Evolutionary conservation across 1,140 invertebrate species (phyloP).

Genomic region (Cydia splendana): DNA sequence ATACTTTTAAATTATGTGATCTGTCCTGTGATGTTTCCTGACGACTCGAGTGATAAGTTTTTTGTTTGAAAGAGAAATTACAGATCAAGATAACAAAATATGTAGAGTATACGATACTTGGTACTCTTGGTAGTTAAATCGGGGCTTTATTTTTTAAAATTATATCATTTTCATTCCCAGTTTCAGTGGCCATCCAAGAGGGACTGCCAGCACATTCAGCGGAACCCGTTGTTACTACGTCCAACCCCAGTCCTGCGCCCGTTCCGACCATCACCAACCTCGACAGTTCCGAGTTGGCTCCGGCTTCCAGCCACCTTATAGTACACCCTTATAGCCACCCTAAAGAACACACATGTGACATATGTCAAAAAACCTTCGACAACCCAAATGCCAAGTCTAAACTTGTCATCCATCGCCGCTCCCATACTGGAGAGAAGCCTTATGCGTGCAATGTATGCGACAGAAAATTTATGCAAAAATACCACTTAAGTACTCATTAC

Average conservation of each 20-base stretch:
- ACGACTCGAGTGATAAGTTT: too few species aligned
- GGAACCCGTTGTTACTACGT: background rate
- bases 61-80: too few species aligned
- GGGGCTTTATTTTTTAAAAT: background rate
- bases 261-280: background rate
- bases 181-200: background rate
- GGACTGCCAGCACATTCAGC: background rate
- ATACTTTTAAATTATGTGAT: too few species aligned
- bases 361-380: slow-evolving; percentile 3
- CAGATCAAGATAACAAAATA: too few species aligned
- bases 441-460: background rate
- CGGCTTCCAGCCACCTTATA: background rate
- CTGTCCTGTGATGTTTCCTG: too few species aligned
- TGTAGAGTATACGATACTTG: too few species aligned
- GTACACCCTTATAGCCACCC: background rate
- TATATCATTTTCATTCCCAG: background rate
- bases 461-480: background rate
- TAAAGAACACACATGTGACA: background rate
- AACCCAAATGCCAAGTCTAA: background rate
- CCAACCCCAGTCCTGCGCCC: background rate
- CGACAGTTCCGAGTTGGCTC: background rate
- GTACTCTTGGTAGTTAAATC: too few species aligned
- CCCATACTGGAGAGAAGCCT: background rate
- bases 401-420: background rate
- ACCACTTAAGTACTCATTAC: background rate